Evolutionary conservation across 2,113 vertebrate genomes (phyloP), one percentile per base, ranked within the genome.

Genomic region (Datnioides undecimradiatus): DNA sequence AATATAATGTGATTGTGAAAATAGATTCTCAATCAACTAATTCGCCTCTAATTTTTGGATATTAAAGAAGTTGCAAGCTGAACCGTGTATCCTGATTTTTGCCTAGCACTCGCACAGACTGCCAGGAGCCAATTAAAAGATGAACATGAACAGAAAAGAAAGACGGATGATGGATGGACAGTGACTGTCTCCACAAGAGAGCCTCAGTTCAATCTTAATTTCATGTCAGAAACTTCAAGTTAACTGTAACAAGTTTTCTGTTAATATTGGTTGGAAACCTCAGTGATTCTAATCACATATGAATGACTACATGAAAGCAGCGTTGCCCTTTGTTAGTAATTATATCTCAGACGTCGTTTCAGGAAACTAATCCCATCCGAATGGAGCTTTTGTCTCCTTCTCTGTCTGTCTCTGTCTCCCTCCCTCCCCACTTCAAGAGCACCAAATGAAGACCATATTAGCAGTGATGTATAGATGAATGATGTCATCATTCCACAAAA

Each of bases 391-490:
- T 79, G 80, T 88, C 84, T 79, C 73, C 67, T 49, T 63, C 70
- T 59, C 49, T 65, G 45, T 82, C 78, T 65, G 67, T 78, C 85
- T 80, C 66, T 55, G 63, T 76, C 83, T 79, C 51, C 4, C 57
- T 45, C 68, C 51, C 55, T 71, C 40, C 55, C 82, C 79, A 77
- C 76, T 82, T 71, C 80, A 82, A 86, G 83, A 81, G 46, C 48
- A n/a, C 49, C 34, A 88, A 88, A 92, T 81, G 71, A 90, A 69
- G 85, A 88, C 66, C 86, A 88, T 79, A 82, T 90, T 88, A 88
- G 48, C 65, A 34, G 67, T 72, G 59, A 90, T 84, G 75, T 80
- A 73, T 57, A 54, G 74, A 86, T 55, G 70, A 63, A 72, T 85
- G 84, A 93, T 83, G 86, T 86, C 84, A 89, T 46, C 38, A 7